Evolutionary conservation across 2,113 vertebrate species (phyloP), one percentile per base, ranked within the genome.

Genomic region (Azemiops feae): DNA sequence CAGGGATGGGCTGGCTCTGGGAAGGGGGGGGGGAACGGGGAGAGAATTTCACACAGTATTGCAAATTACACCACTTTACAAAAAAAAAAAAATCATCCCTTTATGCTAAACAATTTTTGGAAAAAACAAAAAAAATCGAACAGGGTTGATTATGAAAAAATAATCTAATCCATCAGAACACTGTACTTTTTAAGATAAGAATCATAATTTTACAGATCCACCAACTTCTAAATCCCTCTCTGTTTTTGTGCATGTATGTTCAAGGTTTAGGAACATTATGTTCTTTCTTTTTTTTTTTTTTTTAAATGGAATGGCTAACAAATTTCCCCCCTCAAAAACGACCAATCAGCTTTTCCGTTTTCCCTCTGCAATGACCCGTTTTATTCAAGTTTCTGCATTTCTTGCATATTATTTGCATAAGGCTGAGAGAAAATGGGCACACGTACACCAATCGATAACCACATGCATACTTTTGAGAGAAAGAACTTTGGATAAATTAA

Each of bases 381-480:
- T 98, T 96, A 97, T 97, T 97, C 94, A 98, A 94, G 96, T 97
- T 97, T 98, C 96, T 97, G 97, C 95, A 97, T 96, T 97, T 97
- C 95, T 98, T 97, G 97, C 96, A 96, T 97, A 97, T 97, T 97
- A 96, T 98, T 98, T 97, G 97, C 97, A 98, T 97, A 97, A 97
- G 96, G 96, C 97, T 97, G 97, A 98, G 95, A 97, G 95, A 89
- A 97, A 97, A 97, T 97, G 96, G 96, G 97, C 95, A 96, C 55
- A 87, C 55, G 90, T 12, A 60, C 89, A 93, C 43, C 53, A 69
- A 50, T 90, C 45, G 47, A 47, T 90, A 50, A 58, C 39, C 4
- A 5, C 53, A 85, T 11, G 3, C 47, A n/a, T 18, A 25, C 23
- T 85, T 39, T 34, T 25, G 96, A 97, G 96, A 94, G 85, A 96